A percentile compares a stretch with the other conserved stretches of the same genome.
Evolutionary conservation across 2,888 invertebrate species (phyloP).

Genomic region (Tetanocera ferruginea): DNA sequence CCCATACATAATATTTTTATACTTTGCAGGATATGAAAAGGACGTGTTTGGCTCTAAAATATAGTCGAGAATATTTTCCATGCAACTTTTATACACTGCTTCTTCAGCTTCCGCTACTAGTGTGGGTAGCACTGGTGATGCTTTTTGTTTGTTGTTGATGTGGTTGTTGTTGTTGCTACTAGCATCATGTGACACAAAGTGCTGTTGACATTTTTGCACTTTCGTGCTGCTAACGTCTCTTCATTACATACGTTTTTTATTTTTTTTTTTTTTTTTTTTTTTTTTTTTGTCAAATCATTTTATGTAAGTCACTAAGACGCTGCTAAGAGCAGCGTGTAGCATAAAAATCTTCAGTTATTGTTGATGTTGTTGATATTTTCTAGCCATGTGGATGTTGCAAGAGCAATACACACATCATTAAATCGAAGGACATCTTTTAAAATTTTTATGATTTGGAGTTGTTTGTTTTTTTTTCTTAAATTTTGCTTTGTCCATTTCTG

Average conservation of each 20-base stretch:
- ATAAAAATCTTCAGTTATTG: neutral
- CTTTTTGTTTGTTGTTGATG: neutral
- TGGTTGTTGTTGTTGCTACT: neutral
- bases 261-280: no score
- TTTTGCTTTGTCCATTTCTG: neutral
- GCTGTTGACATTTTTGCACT: constrained; percentile 28
- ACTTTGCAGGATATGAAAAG: neutral
- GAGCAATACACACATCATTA: no score
- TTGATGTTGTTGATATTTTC: neutral
- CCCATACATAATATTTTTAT: constrained; percentile 7
- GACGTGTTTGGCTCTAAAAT: neutral
- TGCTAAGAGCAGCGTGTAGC: neutral
- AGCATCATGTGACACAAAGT: constrained; percentile 23
- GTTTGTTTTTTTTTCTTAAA: no score
- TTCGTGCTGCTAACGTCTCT: constrained; percentile 18
- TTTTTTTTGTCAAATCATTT: neutral
- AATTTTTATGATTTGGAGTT: no score
- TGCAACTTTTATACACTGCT: neutral
- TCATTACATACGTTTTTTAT: constrained; percentile 9
- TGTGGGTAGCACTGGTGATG: neutral
- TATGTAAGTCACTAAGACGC: neutral
- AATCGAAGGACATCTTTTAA: no score
- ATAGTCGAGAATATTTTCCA: neutral
- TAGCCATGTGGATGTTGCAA: neutral
- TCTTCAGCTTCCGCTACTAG: neutral